These are phyloP conservation scores for Drymonia ruficornis DNA, from an alignment of 2,888 invertebrate species.

Conservation along the genomic window DNA sequence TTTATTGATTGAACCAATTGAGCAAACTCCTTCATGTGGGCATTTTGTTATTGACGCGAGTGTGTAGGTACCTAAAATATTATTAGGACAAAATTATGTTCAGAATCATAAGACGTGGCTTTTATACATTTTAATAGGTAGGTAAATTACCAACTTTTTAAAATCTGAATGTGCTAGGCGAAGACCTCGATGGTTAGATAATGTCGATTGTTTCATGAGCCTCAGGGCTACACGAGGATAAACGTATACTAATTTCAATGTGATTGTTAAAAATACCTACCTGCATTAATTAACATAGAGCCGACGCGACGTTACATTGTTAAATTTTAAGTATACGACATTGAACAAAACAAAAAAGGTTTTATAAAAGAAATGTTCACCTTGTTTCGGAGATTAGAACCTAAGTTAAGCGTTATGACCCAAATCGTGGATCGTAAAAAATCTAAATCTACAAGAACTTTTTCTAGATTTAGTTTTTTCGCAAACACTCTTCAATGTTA, in stretches of 20 bases:
- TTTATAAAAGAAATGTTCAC: constrained; percentile 36
- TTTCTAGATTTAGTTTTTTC: constrained; percentile 45
- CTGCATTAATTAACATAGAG: constrained; percentile 30
- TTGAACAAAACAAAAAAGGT: constrained; percentile 32
- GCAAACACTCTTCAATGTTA: constrained; percentile 35
- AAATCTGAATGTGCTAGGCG: constrained; percentile 4
- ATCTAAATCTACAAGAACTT: constrained; percentile 38
- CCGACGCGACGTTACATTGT: constrained; percentile 13
- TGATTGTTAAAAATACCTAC: constrained; percentile 36
- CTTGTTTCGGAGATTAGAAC: constrained; percentile 37
- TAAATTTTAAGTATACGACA: constrained; percentile 13
- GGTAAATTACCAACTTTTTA: neutral
- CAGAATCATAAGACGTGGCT: too few species aligned
- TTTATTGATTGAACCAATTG: too few species aligned
- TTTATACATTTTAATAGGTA: neutral
- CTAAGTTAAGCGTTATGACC: constrained; percentile 45
- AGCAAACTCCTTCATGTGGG: too few species aligned
- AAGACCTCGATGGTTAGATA: constrained; percentile 40
- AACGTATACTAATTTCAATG: constrained; percentile 32
- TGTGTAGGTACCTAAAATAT: too few species aligned
- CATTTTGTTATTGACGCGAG: too few species aligned
- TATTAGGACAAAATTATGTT: too few species aligned
- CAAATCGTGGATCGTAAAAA: constrained; percentile 47
- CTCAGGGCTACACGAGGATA: constrained; percentile 32
- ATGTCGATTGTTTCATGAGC: constrained; percentile 36